Base-by-base conservation (phyloP, 2,888 invertebrate species). In the Noctua janthe region DNA sequence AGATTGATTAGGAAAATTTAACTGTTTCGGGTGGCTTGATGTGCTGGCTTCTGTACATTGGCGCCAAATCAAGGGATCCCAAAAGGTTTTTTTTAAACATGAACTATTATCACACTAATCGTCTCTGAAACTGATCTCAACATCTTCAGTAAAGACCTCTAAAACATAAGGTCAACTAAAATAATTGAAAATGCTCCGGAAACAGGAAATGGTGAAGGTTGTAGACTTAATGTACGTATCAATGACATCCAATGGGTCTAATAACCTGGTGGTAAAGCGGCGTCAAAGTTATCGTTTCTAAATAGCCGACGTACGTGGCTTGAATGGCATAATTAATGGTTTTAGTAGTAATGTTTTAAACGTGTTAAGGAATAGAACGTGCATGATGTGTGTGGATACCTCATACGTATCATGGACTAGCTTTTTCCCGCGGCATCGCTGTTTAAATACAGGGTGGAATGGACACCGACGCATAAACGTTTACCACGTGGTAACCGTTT, bases 231-330 rank as follows among this genome's bases (percentile, higher is more conserved):
- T 77, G 29, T 59, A 69, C 71, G 83, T 80, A 73, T 67, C 76
- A 77, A 78, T 70, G 71, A 70, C 59, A 69, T 70, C 66, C 35
- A 86, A 88, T 89, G 81, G 70, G 76, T 71, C 83, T 85, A 82
- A 85, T 74, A 78, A 82, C 79, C 78, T 73, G 70, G 35, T 76
- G 76, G 86, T 79, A 84, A 49, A 84, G 59, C 77, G 82, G 72
- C 69, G 81, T 82, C 76, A 80, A 82, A 87, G 78, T 88, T 85
- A 89, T 86, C 35, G 78, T 59, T 81, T 73, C 77, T 87, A 81
- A 86, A 86, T 84, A 87, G 67, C 75, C 51, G 69, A 62, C 66
- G 43, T 8, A 87, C 85, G 87, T 86, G 85, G 2, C 20, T 35
- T 15, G 87, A 86, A 86, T 86, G n/a, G 81, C 72, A 83, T 83